phyloP scores from a whole-genome alignment of 1,140 invertebrate species.

The Saccostrea glomerata region DNA sequence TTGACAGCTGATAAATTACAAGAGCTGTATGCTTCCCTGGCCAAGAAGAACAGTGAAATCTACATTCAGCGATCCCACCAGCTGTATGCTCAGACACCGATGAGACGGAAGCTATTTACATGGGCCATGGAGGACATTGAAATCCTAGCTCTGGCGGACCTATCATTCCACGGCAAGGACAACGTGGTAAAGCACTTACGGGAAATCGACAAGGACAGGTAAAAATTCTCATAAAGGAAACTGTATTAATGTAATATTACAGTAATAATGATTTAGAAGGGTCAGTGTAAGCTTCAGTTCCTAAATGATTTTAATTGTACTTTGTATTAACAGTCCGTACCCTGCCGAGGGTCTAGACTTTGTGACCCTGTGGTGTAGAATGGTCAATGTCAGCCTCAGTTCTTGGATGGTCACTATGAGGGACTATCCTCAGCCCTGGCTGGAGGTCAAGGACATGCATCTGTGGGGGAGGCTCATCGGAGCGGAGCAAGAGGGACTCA shows the following conservation, averaged over 20 bases:
- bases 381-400: slow-evolving; percentile 88
- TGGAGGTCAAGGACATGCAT: slow-evolving; percentile 89
- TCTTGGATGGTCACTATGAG: slow-evolving; percentile 93
- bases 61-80: slow-evolving; percentile 94
- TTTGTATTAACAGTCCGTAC: slow-evolving; percentile 85
- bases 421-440: slow-evolving; percentile 96
- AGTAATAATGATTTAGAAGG: too few species aligned
- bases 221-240: background rate
- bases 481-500: slow-evolving; percentile 91
- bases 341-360: slow-evolving; percentile 95
- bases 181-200: slow-evolving; percentile 86
- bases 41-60: slow-evolving; percentile 94
- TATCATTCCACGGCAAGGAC: slow-evolving; percentile 89
- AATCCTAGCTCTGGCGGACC: slow-evolving; percentile 92
- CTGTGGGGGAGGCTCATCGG: slow-evolving; percentile 94
- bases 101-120: slow-evolving; percentile 88
- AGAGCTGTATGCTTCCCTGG: slow-evolving; percentile 91
- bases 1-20: slow-evolving; percentile 84
- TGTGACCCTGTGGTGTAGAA: slow-evolving; percentile 94
- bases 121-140: slow-evolving; percentile 86
- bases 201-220: slow-evolving; percentile 89
- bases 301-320: too few species aligned
- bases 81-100: slow-evolving; percentile 84
- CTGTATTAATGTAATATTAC: too few species aligned
- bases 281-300: too few species aligned